Conservation (phyloP, 2,797 vertebrate species). For the Pyrocephalus nanus region DNA sequence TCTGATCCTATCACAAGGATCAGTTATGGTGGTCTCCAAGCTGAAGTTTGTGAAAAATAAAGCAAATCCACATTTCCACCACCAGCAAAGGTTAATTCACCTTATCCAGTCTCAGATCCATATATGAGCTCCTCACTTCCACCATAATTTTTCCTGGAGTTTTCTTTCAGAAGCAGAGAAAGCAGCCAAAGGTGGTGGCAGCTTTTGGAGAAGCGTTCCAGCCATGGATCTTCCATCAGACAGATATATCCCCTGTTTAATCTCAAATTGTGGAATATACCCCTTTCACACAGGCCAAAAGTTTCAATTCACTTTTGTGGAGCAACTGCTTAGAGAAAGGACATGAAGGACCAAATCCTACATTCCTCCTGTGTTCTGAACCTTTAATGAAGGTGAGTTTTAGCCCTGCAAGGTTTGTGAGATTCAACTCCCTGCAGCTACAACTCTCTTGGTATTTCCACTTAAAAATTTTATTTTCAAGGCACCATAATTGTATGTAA, state of each 20-base stretch:
- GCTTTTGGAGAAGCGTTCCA: not conserved
- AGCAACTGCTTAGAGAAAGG: not conserved
- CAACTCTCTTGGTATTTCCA: conserved; percentile 9
- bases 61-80: not conserved
- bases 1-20: not conserved
- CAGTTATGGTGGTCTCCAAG: not conserved
- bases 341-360: not conserved
- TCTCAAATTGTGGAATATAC: not conserved
- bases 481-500: conserved; percentile 16
- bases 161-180: not conserved
- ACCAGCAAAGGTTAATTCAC: fast-evolving
- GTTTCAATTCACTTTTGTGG: not conserved
- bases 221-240: fast-evolving
- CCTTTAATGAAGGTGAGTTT: not conserved
- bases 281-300: not conserved
- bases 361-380: not conserved
- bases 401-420: conserved; percentile 15
- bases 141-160: fast-evolving
- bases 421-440: not conserved
- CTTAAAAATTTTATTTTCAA: conserved; percentile 47
- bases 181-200: not conserved
- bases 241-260: not conserved
- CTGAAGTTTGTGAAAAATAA: not conserved
- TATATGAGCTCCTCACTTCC: not conserved
- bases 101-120: not conserved